These are phyloP conservation scores for Sturnus vulgaris DNA, from an alignment of 2,113 vertebrate genomes.

Conservation along the genomic window DNA sequence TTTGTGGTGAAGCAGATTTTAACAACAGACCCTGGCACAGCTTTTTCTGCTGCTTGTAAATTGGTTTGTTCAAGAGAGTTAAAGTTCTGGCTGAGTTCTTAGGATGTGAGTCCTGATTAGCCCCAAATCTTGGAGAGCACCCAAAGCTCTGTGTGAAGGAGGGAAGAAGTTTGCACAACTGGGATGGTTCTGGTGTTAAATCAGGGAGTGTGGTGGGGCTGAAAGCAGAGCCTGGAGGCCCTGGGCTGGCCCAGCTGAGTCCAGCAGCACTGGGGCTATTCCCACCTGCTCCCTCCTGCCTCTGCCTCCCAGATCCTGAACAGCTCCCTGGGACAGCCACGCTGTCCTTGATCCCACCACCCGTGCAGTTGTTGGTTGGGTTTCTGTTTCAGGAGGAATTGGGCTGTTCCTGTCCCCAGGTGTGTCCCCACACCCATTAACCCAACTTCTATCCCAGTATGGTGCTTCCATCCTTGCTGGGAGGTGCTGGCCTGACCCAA, in stretches of 20 bases:
- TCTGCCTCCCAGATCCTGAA: not conserved
- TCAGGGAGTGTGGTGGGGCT: not conserved
- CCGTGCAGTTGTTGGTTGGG: not conserved
- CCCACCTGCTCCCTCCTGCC: not conserved
- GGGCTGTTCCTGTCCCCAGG: not conserved
- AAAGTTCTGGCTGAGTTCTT: not conserved
- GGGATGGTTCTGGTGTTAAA: not conserved
- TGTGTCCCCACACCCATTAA: not conserved
- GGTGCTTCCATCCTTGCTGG: not conserved
- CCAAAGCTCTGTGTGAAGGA: not conserved
- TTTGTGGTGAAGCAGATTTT: not conserved
- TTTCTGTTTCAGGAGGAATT: not conserved
- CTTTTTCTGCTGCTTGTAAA: not conserved
- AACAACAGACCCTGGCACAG: not conserved
- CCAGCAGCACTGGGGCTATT: not conserved
- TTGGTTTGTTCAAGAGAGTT: not conserved
- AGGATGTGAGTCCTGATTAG: not conserved
- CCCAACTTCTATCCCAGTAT: fast-evolving
- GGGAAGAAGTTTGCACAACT: not conserved
- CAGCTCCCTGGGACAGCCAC: fast-evolving
- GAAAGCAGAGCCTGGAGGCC: not conserved
- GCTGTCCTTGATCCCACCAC: not conserved
- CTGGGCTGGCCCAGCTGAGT: not conserved
- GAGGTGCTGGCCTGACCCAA: not conserved
- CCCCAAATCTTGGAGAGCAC: not conserved